A percentile compares a stretch with the other conserved stretches of the same genome.
Evolutionary conservation across 1,140 invertebrate species (phyloP).

Genomic region (Gryon sp.): DNA sequence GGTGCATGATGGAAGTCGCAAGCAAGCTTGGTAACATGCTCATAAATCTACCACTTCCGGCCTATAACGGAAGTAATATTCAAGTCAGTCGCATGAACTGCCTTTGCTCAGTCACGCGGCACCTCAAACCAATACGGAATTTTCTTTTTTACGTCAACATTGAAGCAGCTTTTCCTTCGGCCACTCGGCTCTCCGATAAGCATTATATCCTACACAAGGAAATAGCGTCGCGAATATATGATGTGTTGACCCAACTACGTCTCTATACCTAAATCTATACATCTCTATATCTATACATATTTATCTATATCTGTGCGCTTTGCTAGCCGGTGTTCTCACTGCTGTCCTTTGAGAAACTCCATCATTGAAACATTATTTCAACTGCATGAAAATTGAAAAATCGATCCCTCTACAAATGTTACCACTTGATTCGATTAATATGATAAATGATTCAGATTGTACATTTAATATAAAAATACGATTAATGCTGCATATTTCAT

Average conservation of each 20-base stretch:
- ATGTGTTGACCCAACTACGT: constrained; percentile 6
- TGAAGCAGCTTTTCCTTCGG: constrained; percentile 55
- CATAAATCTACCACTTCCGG: constrained; percentile 72
- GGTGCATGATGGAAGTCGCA: constrained; percentile 35
- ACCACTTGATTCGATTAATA: constrained; percentile 43
- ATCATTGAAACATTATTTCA: too few species aligned
- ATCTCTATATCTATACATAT: too few species aligned
- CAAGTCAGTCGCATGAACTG: constrained; percentile 60
- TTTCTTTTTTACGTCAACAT: constrained; percentile 53
- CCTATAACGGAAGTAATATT: constrained; percentile 71
- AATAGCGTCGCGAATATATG: constrained; percentile 68
- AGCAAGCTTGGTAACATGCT: constrained; percentile 57
- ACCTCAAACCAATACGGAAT: constrained; percentile 15
- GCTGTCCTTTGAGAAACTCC: constrained; percentile 17
- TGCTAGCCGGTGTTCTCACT: constrained; percentile 4
- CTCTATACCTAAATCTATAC: constrained; percentile 9
- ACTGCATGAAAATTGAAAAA: constrained; percentile 60
- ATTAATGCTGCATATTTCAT: too few species aligned
- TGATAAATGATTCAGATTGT: constrained; percentile 40
- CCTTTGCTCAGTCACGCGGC: constrained; percentile 33
- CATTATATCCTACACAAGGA: constrained; percentile 54
- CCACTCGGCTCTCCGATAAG: constrained; percentile 55
- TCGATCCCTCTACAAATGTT: constrained; percentile 31
- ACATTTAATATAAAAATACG: too few species aligned
- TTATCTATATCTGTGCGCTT: not conserved